Percentiles rank a stretch among this genome's conserved stretches.
Conservation (phyloP, 2,888 invertebrate genomes). For the Ichneumoninae sp. region DNA sequence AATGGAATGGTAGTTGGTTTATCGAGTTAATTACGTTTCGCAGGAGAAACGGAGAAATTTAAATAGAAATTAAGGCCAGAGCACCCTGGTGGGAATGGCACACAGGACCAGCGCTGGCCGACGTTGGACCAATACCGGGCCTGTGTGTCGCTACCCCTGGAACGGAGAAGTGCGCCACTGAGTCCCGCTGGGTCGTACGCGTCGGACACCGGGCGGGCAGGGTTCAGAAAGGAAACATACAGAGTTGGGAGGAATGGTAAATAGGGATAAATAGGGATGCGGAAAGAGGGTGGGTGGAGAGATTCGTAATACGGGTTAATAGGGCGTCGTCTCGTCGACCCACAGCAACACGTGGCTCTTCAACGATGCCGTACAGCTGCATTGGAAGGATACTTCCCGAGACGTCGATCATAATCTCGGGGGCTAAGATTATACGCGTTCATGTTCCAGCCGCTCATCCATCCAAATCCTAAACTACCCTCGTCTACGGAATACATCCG, state of each 20-base stretch:
- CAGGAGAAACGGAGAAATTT: background rate
- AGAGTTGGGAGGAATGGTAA: background rate
- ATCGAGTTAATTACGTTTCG: background rate
- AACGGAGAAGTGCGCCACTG: background rate
- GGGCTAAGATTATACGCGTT: conserved; percentile 1
- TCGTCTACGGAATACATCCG: background rate
- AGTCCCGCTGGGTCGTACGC: background rate
- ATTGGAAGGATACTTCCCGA: conserved; percentile 1
- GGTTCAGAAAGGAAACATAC: background rate
- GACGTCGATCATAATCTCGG: conserved; percentile 8
- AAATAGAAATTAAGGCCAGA: background rate
- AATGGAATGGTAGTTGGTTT: background rate
- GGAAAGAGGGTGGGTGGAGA: background rate
- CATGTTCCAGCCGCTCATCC: background rate
- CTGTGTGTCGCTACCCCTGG: background rate
- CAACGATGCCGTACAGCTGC: conserved; percentile 18
- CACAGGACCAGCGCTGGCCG: background rate
- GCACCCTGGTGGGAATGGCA: background rate
- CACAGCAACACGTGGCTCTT: conserved; percentile 18
- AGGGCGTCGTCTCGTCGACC: background rate
- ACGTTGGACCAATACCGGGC: background rate
- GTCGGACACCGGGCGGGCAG: background rate
- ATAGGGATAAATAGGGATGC: too few relatives aligned
- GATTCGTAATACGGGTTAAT: conserved; percentile 9
- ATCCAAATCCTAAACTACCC: background rate